Conservation (phyloP, 2,113 vertebrate genomes). For the Himantopus leucocephalus region DNA sequence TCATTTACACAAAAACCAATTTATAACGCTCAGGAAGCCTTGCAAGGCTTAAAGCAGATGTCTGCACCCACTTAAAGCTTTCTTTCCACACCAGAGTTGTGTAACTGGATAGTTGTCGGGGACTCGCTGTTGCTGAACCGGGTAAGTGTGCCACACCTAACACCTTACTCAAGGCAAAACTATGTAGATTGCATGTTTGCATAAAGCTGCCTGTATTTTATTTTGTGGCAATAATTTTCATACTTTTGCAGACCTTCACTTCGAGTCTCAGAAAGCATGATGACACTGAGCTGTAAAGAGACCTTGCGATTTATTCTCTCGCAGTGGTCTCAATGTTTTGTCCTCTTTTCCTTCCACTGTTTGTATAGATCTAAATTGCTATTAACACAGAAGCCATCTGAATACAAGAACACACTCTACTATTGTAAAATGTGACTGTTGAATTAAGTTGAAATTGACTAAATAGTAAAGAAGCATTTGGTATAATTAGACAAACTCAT, state of each 20-base stretch:
- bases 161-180: neutral
- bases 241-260: neutral
- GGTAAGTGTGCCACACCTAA: neutral
- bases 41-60: neutral
- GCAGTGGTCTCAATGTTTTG: neutral
- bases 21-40: neutral
- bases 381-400: neutral
- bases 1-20: conserved; percentile 5
- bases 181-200: neutral
- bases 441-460: neutral
- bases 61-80: conserved; percentile 27
- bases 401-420: neutral
- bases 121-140: neutral
- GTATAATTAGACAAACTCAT: neutral
- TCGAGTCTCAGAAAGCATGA: neutral
- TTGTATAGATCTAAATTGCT: neutral
- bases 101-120: neutral
- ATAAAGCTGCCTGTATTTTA: neutral
- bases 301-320: neutral
- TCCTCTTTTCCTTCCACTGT: neutral
- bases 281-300: neutral
- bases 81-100: neutral
- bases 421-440: neutral
- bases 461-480: neutral
- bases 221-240: neutral